Base-by-base conservation (phyloP, 2,888 invertebrate species). In the Coelopa pilipes region DNA sequence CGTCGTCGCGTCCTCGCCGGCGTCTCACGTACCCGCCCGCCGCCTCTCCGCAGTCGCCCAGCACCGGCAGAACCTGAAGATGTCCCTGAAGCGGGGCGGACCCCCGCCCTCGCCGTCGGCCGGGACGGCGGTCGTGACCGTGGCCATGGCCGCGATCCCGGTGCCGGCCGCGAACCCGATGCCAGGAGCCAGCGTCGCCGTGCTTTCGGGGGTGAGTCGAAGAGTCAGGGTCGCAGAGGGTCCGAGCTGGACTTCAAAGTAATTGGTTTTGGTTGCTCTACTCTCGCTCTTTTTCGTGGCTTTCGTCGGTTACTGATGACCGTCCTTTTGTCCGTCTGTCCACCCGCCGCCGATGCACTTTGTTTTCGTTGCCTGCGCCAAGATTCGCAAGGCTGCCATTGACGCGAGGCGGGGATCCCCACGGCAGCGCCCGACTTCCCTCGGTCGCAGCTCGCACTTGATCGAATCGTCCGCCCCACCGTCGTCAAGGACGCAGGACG, bases 21-120 rank as follows among this genome's bases (percentile, higher is more conserved):
- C 73, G 66, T 69, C 74, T 34, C 75, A 74, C 21, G 77, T 76
- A 68, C 60, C n/a, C n/a, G n/a, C 69, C 62, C 62, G 77, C 78
- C 81, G 81, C 69, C 75, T 83, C 4, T 81, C 84, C 15, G 80
- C 81, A 46, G 81, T 79, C 1, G 83, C 82, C 47, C 76, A 82
- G 11, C 79, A 76, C 73, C 81, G 84, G 2, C 82, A 83, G 15
- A 79, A 79, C 65, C 72, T 84, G 73, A 85, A 81, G 78, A 85
- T 85, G 85, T 84, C 85, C 60, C 77, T 85, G n/a, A 83, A 84
- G 62, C 79, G 81, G 5, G 84, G 83, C n/a, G 84, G 84, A 59
- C 84, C 84, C 70, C 84, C 85, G 53, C 85, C 83, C 19, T 80
- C 85, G 12, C 78, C 81, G 1, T 82, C 82, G 4, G 80, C 83